Conservation (phyloP, 1,140 invertebrate species). For the Microplitis mediator region DNA sequence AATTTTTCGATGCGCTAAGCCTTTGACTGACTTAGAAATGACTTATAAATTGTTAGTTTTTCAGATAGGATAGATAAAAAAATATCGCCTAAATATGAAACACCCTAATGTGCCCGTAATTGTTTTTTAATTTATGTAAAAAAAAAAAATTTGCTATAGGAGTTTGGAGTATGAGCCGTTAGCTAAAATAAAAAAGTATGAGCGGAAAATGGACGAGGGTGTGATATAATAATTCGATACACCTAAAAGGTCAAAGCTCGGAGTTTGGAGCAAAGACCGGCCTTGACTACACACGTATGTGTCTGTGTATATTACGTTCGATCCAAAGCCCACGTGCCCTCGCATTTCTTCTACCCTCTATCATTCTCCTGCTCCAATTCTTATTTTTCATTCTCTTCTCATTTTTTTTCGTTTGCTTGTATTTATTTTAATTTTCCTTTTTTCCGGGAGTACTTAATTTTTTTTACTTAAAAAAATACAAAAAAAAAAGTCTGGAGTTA, state of each 20-base stretch:
- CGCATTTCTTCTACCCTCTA: constrained; percentile 8
- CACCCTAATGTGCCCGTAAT: too few species aligned
- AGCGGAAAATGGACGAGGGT: constrained; percentile 12
- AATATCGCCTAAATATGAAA: too few species aligned
- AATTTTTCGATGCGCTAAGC: too few species aligned
- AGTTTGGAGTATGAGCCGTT: not conserved
- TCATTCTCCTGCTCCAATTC: constrained; percentile 13
- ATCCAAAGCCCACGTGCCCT: constrained; percentile 36
- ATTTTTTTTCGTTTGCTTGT: not conserved
- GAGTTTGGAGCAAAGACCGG: constrained; percentile 34
- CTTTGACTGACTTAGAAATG: too few species aligned
- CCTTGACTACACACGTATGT: constrained; percentile 33
- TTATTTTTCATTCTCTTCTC: constrained; percentile 14
- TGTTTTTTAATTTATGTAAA: too few species aligned
- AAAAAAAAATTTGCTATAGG: too few species aligned
- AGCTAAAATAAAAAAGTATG: constrained; percentile 13
- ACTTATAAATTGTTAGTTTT: too few species aligned
- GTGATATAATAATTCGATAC: constrained; percentile 35
- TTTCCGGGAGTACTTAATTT: not conserved
- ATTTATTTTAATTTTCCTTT: not conserved
- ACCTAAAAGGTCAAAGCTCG: constrained; percentile 30
- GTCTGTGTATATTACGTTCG: constrained; percentile 26
- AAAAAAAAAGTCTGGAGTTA: too few species aligned
- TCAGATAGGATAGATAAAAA: too few species aligned
- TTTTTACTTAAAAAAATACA: not conserved